Evolutionary conservation across 2,888 invertebrate genomes (phyloP), one percentile per base, ranked within the genome.

Genomic region (Trissonchulus latispiculum): DNA sequence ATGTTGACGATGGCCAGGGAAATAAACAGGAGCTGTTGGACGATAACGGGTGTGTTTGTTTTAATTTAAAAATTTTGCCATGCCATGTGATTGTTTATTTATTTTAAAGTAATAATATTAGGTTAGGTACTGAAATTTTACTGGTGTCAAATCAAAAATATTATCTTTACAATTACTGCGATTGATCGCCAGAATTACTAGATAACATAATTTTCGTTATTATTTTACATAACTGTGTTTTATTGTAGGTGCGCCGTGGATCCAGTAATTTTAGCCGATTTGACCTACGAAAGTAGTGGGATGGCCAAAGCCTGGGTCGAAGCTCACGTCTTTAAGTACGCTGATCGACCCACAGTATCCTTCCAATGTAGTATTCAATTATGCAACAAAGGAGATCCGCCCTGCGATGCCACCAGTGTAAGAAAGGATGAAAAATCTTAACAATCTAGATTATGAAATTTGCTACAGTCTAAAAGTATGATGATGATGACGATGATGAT

Each of bases 311-410:
- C 75, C 8, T 75, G 73, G 73, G 75, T 73, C 28, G 75, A 75
- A 35, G 64, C 73, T 29, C 75, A 75, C 69, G 75, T 73, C 37
- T 75, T 75, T 71, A 75, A 75, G 37, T 75, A 59, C 61, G 75
- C 75, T 67, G 75, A 75, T 67, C 23, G 35, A 31, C 71, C 75
- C 1, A 71, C 36, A 32, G 73, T 75, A 29, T 73, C 36, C 61
- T 75, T 75, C 62, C 69, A 73, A 28, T 75, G 75, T 35, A 36
- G 59, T 66, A 18, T 75, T 31, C 75, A 73, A 36, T 36, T 75
- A 8, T 75, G 75, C 73, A 73, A 73, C 36, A 36, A 59, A 15
- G 71, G 61, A 1, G 73, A 75, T 2, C 8, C 23, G 1, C 1
- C 15, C 1, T 75, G 75, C 67, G 66, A 64, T 15, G 62, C 15